Conservation (phyloP, 2,797 vertebrate species). For the Lepus townsendii region DNA sequence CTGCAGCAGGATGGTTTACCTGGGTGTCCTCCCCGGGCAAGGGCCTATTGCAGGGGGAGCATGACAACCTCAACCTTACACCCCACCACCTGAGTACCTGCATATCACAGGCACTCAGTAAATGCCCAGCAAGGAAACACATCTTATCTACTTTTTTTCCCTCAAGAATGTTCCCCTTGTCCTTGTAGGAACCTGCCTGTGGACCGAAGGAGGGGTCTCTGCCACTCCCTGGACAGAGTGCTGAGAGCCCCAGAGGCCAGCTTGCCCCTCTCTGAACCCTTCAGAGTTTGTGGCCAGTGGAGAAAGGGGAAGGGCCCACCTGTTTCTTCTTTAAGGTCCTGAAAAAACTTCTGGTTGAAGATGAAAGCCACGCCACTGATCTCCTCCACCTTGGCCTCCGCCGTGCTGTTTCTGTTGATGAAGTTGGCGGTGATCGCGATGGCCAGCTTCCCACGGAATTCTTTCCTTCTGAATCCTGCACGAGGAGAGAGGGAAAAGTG, state of each 20-base stretch:
- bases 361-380: slow-evolving; percentile 99
- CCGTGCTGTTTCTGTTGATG: slow-evolving; percentile 97
- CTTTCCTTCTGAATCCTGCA: slow-evolving; percentile 96
- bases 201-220: background rate
- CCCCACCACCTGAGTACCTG: background rate
- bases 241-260: background rate
- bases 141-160: background rate
- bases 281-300: background rate
- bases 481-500: slow-evolving; percentile 50
- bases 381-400: slow-evolving; percentile 98
- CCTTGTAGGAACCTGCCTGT: background rate
- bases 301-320: slow-evolving; percentile 88
- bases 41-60: background rate
- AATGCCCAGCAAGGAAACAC: background rate
- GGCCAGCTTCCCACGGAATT: slow-evolving; percentile 98
- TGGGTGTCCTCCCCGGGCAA: background rate
- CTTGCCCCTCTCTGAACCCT: background rate
- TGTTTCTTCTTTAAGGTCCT: slow-evolving; percentile 97
- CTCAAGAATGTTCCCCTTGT: background rate
- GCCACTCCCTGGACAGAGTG: background rate
- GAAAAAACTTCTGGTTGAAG: slow-evolving; percentile 99
- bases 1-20: background rate
- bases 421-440: slow-evolving; percentile 99
- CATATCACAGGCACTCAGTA: background rate
- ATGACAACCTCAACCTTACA: background rate